These are phyloP conservation scores for Cossypha niveicapilla DNA, from an alignment of 2,797 vertebrate species.

Conservation along the genomic window DNA sequence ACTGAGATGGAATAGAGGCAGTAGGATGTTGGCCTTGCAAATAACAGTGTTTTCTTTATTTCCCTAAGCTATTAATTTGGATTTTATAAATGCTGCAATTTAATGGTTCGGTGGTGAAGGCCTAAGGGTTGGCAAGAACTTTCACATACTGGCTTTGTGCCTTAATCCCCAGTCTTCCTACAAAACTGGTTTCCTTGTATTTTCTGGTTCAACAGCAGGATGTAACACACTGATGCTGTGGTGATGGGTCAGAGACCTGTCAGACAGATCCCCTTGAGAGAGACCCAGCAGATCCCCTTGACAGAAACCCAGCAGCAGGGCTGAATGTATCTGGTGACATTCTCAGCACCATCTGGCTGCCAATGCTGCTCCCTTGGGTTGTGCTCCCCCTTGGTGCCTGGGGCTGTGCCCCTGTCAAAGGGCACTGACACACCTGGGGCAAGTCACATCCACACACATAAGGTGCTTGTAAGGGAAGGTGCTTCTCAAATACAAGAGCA, in stretches of 20 bases:
- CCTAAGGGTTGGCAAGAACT: not conserved
- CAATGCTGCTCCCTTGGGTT: not conserved
- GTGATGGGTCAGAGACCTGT: not conserved
- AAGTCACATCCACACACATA: fast-evolving
- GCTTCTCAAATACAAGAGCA: fast-evolving
- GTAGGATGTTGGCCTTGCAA: not conserved
- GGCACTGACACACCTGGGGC: not conserved
- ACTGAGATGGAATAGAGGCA: not conserved
- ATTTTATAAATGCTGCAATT: not conserved
- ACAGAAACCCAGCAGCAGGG: not conserved
- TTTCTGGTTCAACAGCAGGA: not conserved
- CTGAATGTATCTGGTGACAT: not conserved
- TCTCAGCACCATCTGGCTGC: not conserved
- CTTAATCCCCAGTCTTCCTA: not conserved
- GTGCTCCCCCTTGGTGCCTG: fast-evolving
- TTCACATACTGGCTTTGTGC: not conserved
- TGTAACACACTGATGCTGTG: fast-evolving
- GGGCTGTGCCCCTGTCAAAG: not conserved
- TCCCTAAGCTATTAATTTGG: not conserved
- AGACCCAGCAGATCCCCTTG: not conserved
- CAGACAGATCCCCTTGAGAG: not conserved
- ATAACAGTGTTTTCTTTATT: not conserved
- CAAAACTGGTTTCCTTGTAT: not conserved
- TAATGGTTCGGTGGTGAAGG: not conserved
- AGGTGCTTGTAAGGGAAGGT: not conserved